Percentiles rank a stretch among this genome's conserved stretches.
phyloP scores from a whole-genome alignment of 2,797 vertebrate species.

The Melanotaenia nigrans region DNA sequence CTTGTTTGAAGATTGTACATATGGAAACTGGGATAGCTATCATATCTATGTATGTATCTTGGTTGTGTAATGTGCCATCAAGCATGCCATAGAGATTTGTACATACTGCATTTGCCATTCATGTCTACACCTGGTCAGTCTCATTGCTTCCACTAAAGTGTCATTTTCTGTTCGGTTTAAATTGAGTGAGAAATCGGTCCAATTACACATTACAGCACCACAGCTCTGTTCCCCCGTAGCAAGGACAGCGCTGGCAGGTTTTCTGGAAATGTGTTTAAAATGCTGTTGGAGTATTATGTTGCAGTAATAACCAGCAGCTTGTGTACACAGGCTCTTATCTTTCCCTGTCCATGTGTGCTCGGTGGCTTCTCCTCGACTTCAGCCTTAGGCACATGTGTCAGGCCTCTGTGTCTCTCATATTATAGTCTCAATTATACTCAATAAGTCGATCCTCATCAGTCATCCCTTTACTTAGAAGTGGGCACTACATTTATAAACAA shows the following conservation, averaged over 20 bases:
- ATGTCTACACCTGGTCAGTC: conserved; percentile 41
- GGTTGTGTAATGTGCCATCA: conserved; percentile 28
- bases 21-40: conserved; percentile 47
- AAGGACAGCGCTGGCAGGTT: conserved; percentile 55
- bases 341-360: conserved; percentile 69
- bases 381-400: conserved; percentile 67
- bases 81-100: conserved; percentile 15
- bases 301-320: conserved; percentile 75
- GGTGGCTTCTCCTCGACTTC: conserved; percentile 66
- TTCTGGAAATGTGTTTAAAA: conserved; percentile 71
- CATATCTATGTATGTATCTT: conserved; percentile 36
- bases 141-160: conserved; percentile 34
- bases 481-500: conserved; percentile 22
- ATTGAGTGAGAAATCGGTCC: conserved; percentile 68
- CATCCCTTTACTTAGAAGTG: conserved; percentile 24
- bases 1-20: conserved; percentile 55
- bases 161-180: conserved; percentile 37
- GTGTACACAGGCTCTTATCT: conserved; percentile 81
- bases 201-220: conserved; percentile 61
- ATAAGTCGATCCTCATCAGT: conserved; percentile 54
- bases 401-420: conserved; percentile 46
- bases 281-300: conserved; percentile 70
- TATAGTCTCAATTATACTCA: conserved; percentile 48
- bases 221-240: conserved; percentile 51
- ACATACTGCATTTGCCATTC: conserved; percentile 15